Conservation (phyloP, 1,140 invertebrate genomes). For the Euura saliciscinereae region DNA sequence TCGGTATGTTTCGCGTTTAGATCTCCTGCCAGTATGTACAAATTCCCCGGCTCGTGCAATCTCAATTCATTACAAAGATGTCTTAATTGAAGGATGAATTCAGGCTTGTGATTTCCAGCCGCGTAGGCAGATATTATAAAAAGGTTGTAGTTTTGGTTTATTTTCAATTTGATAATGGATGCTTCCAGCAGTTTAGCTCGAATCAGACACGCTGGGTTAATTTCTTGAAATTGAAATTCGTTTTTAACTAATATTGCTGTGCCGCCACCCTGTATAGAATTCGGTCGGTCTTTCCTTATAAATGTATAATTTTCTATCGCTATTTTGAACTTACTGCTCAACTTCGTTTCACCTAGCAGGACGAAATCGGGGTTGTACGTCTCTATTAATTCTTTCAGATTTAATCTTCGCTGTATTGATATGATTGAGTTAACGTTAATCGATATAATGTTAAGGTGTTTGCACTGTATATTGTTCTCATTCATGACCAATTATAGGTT, state of each 20-base stretch:
- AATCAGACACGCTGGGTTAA: too few species aligned
- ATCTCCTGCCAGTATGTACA: neutral
- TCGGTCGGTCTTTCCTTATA: slow-evolving; percentile 14
- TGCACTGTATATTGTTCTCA: too few species aligned
- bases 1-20: neutral
- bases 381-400: slow-evolving; percentile 7
- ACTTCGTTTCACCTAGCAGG: slow-evolving; percentile 20
- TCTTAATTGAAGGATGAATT: too few species aligned
- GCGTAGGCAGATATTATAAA: too few species aligned
- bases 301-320: slow-evolving; percentile 11
- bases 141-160: too few species aligned
- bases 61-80: neutral
- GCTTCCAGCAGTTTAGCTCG: neutral
- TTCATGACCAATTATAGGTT: too few species aligned
- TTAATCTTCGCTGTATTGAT: slow-evolving; percentile 11
- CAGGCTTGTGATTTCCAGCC: too few species aligned
- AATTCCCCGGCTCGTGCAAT: neutral
- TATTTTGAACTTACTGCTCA: slow-evolving; percentile 10
- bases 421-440: slow-evolving; percentile 24
- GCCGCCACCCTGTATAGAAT: neutral
- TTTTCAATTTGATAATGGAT: too few species aligned
- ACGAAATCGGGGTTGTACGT: slow-evolving; percentile 14
- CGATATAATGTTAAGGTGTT: slow-evolving; percentile 14
- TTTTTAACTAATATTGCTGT: slow-evolving; percentile 24
- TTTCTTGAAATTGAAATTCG: slow-evolving; percentile 11